Evolutionary conservation across 2,888 invertebrate genomes (phyloP), one percentile per base, ranked within the genome.

Genomic region (Octodonta nipae): DNA sequence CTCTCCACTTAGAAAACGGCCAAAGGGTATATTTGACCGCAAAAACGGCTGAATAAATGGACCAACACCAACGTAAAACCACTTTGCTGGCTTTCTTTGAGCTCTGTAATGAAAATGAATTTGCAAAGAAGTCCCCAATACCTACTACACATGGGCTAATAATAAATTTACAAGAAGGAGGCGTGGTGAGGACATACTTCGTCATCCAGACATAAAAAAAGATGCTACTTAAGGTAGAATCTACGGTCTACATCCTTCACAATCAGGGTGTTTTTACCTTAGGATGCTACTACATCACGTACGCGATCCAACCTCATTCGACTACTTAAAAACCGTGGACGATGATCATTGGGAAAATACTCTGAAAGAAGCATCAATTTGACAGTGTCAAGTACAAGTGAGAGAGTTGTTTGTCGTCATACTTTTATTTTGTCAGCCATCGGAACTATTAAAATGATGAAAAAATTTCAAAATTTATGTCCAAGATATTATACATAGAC

Each of bases 261-360:
- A n/a, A n/a, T n/a, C n/a, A n/a, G n/a, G n/a, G n/a, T n/a, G n/a
- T n/a, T n/a, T n/a, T n/a, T n/a, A n/a, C n/a, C n/a, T n/a, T 17
- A 17, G 6, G 8, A 17, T 17, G 17, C 8, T 17, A 8, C 17
- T 17, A 17, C 17, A 17, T 17, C 17, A 17, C 8, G 17, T 17
- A 17, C 17, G 17, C 17, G 8, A 8, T 17, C 8, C 17, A 8
- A 17, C 17, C 8, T 17, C 17, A 6, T 17, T 17, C 17, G 8
- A 17, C 6, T 17, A 17, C 17, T 8, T 17, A 6, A 17, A 17
- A 8, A 8, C 6, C 8, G 5, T 17, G 17, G 8, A 26, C 26
- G 26, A 26, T 26, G 10, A 26, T 10, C 26, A 26, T 26, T 26
- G 26, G 26, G 26, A 26, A 5, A 26, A 26, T 26, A 26, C 26